Evolutionary conservation across 2,113 vertebrate genomes (phyloP).

Genomic region (Theristicus caerulescens): DNA sequence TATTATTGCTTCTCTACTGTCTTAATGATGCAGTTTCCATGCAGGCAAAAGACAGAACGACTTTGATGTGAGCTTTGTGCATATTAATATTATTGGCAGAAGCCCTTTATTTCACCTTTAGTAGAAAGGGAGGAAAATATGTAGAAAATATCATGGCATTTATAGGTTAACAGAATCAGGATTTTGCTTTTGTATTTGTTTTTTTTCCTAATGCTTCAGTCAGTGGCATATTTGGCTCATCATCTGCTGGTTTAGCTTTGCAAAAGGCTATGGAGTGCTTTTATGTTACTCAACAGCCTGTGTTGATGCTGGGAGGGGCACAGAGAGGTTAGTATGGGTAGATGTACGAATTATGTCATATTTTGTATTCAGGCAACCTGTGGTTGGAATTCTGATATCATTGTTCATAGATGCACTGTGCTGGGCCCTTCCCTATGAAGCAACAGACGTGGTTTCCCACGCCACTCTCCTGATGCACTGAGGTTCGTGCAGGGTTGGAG

Average conservation of each 20-base stretch:
- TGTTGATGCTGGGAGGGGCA: not conserved
- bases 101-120: not conserved
- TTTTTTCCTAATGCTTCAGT: not conserved
- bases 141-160: not conserved
- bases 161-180: not conserved
- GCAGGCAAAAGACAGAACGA: not conserved
- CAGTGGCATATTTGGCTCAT: not conserved
- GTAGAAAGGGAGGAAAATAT: not conserved
- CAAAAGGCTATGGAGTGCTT: not conserved
- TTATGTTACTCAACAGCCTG: not conserved
- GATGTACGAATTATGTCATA: not conserved
- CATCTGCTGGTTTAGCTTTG: not conserved
- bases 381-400: not conserved
- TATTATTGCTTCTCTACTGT: not conserved
- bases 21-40: not conserved
- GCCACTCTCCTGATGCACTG: rapidly evolving
- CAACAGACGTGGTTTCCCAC: not conserved
- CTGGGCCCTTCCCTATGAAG: not conserved
- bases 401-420: not conserved
- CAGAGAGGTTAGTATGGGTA: too few species aligned
- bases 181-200: not conserved
- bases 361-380: not conserved
- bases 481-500: rapidly evolving
- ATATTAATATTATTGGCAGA: not conserved
- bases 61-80: not conserved